Evolutionary conservation across 2,113 vertebrate genomes (phyloP).

Genomic region (Pedionomus torquatus): DNA sequence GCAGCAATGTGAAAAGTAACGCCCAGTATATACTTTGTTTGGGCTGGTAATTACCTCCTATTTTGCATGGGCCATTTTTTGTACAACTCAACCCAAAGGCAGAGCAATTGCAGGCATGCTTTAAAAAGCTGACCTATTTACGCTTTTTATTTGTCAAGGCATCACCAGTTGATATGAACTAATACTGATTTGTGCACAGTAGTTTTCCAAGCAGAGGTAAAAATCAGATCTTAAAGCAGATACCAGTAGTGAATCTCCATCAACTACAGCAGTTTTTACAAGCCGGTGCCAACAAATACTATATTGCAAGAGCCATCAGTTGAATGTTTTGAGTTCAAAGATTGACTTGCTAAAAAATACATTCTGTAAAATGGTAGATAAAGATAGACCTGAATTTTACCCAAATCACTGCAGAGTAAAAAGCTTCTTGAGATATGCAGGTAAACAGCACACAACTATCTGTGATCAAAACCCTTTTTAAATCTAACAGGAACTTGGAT

Average conservation of each 20-base stretch:
- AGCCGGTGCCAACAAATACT: not conserved
- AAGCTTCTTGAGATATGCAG: slow-evolving; percentile 21
- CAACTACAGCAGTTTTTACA: not conserved
- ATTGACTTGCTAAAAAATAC: slow-evolving; percentile 30
- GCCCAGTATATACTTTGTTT: not conserved
- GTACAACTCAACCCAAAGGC: not conserved
- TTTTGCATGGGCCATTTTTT: not conserved
- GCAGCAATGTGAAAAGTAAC: not conserved
- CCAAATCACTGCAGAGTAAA: not conserved
- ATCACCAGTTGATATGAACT: not conserved
- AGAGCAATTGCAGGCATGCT: not conserved
- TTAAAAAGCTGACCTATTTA: not conserved
- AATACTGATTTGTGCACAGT: not conserved
- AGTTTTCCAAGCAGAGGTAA: not conserved
- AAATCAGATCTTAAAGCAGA: not conserved
- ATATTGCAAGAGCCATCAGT: not conserved
- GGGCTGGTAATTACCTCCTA: not conserved
- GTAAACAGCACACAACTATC: slow-evolving; percentile 38
- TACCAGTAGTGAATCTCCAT: not conserved
- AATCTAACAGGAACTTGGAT: slow-evolving; percentile 54
- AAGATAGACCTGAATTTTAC: slow-evolving; percentile 26
- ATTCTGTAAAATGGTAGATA: not conserved
- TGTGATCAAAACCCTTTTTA: slow-evolving; percentile 38
- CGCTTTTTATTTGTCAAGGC: not conserved
- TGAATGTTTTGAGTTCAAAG: not conserved